phyloP scores from a whole-genome alignment of 2,113 vertebrate species.

The Toxotes chatareus region DNA sequence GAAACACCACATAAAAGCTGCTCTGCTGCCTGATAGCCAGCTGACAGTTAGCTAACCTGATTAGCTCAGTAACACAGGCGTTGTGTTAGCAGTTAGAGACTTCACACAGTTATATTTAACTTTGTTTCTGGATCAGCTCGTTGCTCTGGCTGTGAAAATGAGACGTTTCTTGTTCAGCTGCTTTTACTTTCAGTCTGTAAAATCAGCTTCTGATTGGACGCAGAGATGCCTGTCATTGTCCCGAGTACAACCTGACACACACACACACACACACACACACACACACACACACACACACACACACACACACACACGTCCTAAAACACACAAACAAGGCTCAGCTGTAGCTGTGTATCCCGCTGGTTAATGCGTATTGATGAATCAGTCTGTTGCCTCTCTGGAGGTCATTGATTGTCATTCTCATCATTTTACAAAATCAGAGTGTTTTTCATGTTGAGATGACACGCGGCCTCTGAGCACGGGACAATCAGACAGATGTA shows the following conservation, averaged over 20 bases:
- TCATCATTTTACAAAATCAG: constrained; percentile 35
- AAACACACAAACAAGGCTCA: constrained; percentile 4
- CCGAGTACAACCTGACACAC: constrained; percentile 14
- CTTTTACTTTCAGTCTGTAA: constrained; percentile 6
- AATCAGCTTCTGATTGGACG: constrained; percentile 9
- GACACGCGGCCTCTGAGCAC: constrained; percentile 14
- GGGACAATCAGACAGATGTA: background rate
- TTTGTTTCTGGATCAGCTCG: constrained; percentile 14
- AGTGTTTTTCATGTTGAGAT: constrained; percentile 31
- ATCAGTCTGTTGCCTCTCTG: constrained; percentile 42
- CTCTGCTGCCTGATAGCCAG: background rate
- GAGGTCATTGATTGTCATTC: constrained; percentile 41
- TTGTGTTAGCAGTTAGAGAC: constrained; percentile 21
- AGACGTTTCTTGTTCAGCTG: constrained; percentile 22
- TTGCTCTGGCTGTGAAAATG: constrained; percentile 27
- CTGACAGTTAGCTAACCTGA: constrained; percentile 3
- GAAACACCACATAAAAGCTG: constrained; percentile 1
- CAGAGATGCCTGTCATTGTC: background rate
- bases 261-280: background rate
- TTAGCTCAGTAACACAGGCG: constrained; percentile 8
- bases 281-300: constrained; percentile 1
- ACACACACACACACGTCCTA: background rate
- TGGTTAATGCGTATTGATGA: constrained; percentile 64
- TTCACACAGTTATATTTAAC: constrained; percentile 46
- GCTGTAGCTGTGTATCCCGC: constrained; percentile 19